Conservation (phyloP, 2,888 invertebrate genomes). For the Plebejus argus region DNA sequence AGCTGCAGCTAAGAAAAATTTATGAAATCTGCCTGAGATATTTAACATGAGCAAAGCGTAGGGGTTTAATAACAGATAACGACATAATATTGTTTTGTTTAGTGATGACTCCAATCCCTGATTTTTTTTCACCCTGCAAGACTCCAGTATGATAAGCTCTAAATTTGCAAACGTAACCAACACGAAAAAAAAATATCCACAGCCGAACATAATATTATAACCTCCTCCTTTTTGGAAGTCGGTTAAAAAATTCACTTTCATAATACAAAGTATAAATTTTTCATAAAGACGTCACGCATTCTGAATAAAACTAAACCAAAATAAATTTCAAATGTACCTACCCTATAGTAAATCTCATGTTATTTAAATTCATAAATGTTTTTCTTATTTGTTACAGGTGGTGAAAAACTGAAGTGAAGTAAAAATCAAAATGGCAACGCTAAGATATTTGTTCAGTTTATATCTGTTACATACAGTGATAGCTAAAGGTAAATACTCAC, state of each 20-base stretch:
- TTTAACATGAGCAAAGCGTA: too few relatives aligned
- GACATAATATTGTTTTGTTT: too few relatives aligned
- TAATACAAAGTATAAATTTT: not conserved
- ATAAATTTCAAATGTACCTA: not conserved
- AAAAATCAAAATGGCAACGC: constrained; percentile 26
- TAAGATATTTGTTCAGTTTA: constrained; percentile 25
- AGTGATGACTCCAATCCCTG: not conserved
- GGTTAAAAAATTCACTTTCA: not conserved
- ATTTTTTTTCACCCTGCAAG: not conserved
- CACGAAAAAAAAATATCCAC: not conserved
- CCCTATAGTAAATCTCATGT: not conserved
- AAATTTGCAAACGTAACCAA: not conserved
- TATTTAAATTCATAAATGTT: not conserved
- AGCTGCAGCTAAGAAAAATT: not conserved
- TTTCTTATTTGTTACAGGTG: constrained; percentile 17
- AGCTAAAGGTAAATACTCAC: constrained; percentile 26
- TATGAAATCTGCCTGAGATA: too few relatives aligned
- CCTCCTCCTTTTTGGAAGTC: too few relatives aligned
- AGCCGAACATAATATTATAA: too few relatives aligned
- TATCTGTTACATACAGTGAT: constrained; percentile 21
- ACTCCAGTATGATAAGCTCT: not conserved
- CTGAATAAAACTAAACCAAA: not conserved
- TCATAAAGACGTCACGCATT: not conserved
- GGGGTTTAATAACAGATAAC: too few relatives aligned
- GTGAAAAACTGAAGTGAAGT: constrained; percentile 17